Evolutionary conservation across 2,113 vertebrate species (phyloP).

Genomic region (Ophiodon elongatus): DNA sequence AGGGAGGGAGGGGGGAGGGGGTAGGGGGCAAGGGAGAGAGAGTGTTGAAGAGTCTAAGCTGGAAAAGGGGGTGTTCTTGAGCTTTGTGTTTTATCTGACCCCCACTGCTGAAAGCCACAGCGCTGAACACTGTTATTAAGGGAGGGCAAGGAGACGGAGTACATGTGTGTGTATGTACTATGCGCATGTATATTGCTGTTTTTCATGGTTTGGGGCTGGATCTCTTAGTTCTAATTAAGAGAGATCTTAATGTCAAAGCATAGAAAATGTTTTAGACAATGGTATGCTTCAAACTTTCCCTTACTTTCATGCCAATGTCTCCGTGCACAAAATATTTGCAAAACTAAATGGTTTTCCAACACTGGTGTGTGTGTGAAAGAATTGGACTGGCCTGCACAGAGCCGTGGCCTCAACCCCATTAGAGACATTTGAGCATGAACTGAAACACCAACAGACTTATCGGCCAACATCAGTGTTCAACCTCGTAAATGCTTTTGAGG

Average conservation of each 20-base stretch:
- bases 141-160: slow-evolving; percentile 26
- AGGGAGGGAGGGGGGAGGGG: too few species aligned
- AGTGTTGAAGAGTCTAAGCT: slow-evolving; percentile 44
- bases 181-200: slow-evolving; percentile 8
- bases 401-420: too few species aligned
- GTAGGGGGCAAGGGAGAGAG: too few species aligned
- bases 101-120: slow-evolving; percentile 69
- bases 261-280: too few species aligned
- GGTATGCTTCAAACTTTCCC: background rate
- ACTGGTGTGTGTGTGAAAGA: too few species aligned
- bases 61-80: slow-evolving; percentile 23
- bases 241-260: background rate
- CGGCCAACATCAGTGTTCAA: too few species aligned
- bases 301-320: background rate
- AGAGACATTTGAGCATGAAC: too few species aligned
- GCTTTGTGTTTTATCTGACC: slow-evolving; percentile 65
- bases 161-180: slow-evolving; percentile 30
- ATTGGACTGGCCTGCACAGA: too few species aligned
- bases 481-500: too few species aligned
- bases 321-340: too few species aligned
- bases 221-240: slow-evolving; percentile 11
- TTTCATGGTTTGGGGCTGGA: slow-evolving; percentile 36
- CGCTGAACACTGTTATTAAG: slow-evolving; percentile 54
- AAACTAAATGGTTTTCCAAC: too few species aligned
- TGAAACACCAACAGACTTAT: too few species aligned